A percentile compares a stretch with the other conserved stretches of the same genome.
These are phyloP conservation scores for Taeniopygia guttata DNA, from an alignment of 2,797 vertebrate species.

Conservation along the genomic window DNA sequence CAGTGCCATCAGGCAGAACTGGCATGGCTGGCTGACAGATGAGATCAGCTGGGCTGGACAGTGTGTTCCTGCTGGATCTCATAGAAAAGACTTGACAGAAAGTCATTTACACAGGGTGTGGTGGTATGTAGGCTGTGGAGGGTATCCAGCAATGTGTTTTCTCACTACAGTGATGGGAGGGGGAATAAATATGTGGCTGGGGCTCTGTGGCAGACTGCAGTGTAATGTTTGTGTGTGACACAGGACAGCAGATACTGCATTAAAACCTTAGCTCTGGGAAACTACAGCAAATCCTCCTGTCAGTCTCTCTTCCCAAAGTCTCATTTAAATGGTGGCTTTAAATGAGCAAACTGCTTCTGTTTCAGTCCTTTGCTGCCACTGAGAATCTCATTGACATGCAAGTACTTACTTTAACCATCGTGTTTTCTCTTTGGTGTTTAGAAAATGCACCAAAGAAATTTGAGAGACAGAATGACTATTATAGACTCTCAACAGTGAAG, in stretches of 20 bases:
- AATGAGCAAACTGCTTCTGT: neutral
- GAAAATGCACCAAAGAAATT: neutral
- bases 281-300: neutral
- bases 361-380: neutral
- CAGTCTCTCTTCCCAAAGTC: neutral
- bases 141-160: neutral
- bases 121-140: neutral
- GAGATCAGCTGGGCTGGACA: neutral
- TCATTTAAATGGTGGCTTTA: neutral
- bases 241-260: neutral
- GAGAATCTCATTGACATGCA: neutral
- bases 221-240: neutral
- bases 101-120: neutral
- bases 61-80: neutral
- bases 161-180: neutral
- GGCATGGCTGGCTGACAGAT: neutral
- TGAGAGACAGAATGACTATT: neutral
- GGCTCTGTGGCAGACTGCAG: neutral
- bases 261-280: neutral
- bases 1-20: neutral
- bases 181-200: neutral
- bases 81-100: neutral
- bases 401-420: neutral
- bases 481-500: neutral
- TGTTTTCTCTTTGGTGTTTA: neutral